These are phyloP conservation scores for Andrena fulva DNA, from an alignment of 2,888 invertebrate species.

Conservation along the genomic window DNA sequence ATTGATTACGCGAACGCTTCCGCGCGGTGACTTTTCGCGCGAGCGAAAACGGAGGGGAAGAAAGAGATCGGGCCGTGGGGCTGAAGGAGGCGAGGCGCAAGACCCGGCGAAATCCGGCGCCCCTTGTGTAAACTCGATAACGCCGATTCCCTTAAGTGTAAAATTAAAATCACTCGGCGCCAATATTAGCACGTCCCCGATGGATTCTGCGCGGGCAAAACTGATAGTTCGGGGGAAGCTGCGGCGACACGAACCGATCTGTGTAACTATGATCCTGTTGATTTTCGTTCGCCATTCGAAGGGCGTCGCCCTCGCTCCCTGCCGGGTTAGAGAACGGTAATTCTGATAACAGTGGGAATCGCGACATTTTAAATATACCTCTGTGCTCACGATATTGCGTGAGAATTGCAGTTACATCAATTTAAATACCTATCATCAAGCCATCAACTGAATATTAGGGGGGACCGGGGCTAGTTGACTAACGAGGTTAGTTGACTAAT, in stretches of 20 bases:
- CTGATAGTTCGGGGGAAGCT: slow-evolving; percentile 48
- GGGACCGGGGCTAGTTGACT: too few species aligned
- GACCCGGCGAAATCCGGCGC: slow-evolving; percentile 36
- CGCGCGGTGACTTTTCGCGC: slow-evolving; percentile 23
- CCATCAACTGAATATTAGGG: too few species aligned
- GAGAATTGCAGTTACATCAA: too few species aligned
- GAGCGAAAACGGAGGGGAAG: background rate
- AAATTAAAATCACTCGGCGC: slow-evolving; percentile 66
- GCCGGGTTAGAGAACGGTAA: background rate
- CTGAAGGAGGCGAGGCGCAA: background rate
- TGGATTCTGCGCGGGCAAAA: slow-evolving; percentile 44
- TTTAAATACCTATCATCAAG: too few species aligned
- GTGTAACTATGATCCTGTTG: slow-evolving; percentile 36
- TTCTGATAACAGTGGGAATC: slow-evolving; percentile 1
- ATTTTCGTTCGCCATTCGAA: background rate
- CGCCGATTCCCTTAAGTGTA: slow-evolving; percentile 61
- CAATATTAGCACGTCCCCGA: slow-evolving; percentile 59
- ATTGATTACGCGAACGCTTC: slow-evolving; percentile 21
- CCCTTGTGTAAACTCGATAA: slow-evolving; percentile 62
- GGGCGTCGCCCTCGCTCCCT: background rate
- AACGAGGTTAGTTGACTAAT: too few species aligned
- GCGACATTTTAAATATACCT: background rate
- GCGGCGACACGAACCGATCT: slow-evolving; percentile 12
- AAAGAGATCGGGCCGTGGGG: background rate
- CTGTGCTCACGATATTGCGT: too few species aligned